Evolutionary conservation across 2,888 invertebrate genomes (phyloP).

Genomic region (Ferdinandea cuprea): DNA sequence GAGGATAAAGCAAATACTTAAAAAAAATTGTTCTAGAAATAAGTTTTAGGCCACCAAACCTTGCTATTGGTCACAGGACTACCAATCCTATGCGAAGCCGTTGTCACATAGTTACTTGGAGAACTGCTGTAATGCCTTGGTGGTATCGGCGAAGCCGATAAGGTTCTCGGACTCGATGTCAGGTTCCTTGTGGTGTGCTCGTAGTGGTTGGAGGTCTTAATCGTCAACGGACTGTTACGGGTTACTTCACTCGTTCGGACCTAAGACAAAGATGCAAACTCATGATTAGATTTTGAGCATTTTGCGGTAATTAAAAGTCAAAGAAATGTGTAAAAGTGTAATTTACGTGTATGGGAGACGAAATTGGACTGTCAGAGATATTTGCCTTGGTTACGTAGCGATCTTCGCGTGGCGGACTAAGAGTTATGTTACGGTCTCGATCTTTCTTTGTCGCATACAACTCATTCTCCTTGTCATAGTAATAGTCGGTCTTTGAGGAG

Average conservation of each 20-base stretch:
- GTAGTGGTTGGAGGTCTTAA: slow-evolving; percentile 81
- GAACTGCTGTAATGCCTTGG: slow-evolving; percentile 83
- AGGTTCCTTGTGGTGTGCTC: slow-evolving; percentile 80
- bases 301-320: background rate
- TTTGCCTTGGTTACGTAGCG: slow-evolving; percentile 77
- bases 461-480: slow-evolving; percentile 83
- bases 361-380: slow-evolving; percentile 78
- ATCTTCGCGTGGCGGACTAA: slow-evolving; percentile 81
- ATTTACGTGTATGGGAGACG: slow-evolving; percentile 83
- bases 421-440: slow-evolving; percentile 78
- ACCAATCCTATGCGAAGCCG: slow-evolving; percentile 82
- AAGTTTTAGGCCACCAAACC: slow-evolving; percentile 54
- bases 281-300: background rate
- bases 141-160: slow-evolving; percentile 81
- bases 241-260: slow-evolving; percentile 81
- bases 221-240: slow-evolving; percentile 82
- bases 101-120: slow-evolving; percentile 85
- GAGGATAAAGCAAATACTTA: background rate
- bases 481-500: slow-evolving; percentile 81
- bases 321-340: slow-evolving; percentile 58
- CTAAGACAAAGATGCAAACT: slow-evolving; percentile 76
- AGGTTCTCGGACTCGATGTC: slow-evolving; percentile 80
- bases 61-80: slow-evolving; percentile 80
- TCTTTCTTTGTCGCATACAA: slow-evolving; percentile 79
- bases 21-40: background rate